Conservation (phyloP, 2,113 vertebrate genomes). For the Sceloporus tristichus region DNA sequence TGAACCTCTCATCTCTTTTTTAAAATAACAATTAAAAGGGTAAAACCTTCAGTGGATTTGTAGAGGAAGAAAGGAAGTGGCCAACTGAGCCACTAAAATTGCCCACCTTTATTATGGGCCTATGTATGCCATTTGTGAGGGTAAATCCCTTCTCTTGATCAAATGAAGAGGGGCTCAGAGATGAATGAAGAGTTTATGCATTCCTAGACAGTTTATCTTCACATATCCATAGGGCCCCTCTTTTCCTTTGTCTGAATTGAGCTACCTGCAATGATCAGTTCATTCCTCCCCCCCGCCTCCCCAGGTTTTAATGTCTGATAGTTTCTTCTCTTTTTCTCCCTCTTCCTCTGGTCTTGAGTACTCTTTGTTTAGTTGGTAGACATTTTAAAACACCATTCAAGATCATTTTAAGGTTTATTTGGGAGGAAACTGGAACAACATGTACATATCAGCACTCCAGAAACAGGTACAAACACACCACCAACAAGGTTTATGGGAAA, state of each 20-base stretch:
- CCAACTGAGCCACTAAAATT: too few species aligned
- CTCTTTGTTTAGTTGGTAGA: conserved; percentile 50
- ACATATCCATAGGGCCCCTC: too few species aligned
- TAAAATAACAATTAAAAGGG: too few species aligned
- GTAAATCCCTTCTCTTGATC: not conserved
- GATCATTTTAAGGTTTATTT: conserved; percentile 48
- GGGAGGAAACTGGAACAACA: conserved; percentile 55
- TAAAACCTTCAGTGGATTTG: too few species aligned
- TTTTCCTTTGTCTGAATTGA: too few species aligned
- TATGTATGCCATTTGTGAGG: too few species aligned
- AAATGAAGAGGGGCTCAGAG: not conserved
- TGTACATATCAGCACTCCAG: conserved; percentile 60
- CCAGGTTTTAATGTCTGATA: conserved; percentile 31
- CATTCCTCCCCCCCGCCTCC: not conserved
- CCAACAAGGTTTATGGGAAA: not conserved
- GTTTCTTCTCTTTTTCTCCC: not conserved
- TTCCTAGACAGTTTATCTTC: too few species aligned
- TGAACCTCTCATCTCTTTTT: too few species aligned
- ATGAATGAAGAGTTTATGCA: not conserved
- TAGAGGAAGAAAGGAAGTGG: too few species aligned
- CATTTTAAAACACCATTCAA: conserved; percentile 39
- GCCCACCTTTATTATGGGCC: too few species aligned
- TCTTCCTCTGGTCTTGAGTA: fast-evolving
- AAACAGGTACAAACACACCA: conserved; percentile 8
- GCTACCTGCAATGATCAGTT: too few species aligned